Conservation (phyloP, 2,797 vertebrate genomes). For the Cheirogaleus major region DNA sequence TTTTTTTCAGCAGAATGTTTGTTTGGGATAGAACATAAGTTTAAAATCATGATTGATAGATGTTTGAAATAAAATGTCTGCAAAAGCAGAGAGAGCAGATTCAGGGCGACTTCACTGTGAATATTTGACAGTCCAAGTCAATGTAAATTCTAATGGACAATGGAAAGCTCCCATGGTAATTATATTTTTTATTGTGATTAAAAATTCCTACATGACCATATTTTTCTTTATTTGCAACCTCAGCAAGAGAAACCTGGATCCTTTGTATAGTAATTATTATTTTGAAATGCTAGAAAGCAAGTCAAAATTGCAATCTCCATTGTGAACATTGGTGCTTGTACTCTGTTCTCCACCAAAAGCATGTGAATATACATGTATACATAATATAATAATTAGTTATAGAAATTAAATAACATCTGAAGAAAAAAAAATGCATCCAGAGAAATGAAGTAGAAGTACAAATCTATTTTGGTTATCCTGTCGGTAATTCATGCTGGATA, state of each 20-base stretch:
- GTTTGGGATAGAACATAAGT: neutral
- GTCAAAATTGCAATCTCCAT: conserved; percentile 50
- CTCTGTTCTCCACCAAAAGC: neutral
- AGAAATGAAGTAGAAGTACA: conserved; percentile 82
- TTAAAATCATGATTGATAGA: conserved; percentile 51
- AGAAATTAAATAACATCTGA: conserved; percentile 82
- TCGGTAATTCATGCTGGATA: conserved; percentile 87
- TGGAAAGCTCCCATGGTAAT: conserved; percentile 63
- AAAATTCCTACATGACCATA: conserved; percentile 55
- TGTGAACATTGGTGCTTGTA: neutral
- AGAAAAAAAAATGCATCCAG: conserved; percentile 71
- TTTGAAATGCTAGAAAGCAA: conserved; percentile 60
- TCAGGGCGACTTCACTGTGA: conserved; percentile 60
- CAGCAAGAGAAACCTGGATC: conserved; percentile 44
- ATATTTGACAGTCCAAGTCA: conserved; percentile 50
- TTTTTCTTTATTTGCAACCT: conserved; percentile 42
- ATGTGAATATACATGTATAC: neutral
- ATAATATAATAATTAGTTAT: conserved; percentile 53
- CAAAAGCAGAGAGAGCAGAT: conserved; percentile 10
- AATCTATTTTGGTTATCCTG: conserved; percentile 86
- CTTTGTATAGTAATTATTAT: conserved; percentile 74
- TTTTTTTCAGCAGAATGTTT: conserved; percentile 56
- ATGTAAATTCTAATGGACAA: conserved; percentile 35
- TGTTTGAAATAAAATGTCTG: conserved; percentile 59
- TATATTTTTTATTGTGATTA: conserved; percentile 68